Conservation (phyloP, 64 coral and sea anemone genomes). For the Actinia equina region DNA sequence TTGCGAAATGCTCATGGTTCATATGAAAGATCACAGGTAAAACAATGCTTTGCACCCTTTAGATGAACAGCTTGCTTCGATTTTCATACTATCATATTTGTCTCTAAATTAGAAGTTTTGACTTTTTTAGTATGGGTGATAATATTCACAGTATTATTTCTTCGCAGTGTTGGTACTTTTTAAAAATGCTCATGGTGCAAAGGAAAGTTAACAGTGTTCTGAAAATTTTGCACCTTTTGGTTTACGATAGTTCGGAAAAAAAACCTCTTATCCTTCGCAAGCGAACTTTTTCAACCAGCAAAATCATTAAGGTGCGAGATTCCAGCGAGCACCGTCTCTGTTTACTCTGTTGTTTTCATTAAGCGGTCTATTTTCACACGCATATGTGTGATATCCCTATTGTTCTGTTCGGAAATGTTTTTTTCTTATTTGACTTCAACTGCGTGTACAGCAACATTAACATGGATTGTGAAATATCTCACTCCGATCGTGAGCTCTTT, state of each 20-base stretch:
- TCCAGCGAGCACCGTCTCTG: neutral
- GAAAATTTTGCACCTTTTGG: constrained; percentile 13
- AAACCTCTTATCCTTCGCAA: neutral
- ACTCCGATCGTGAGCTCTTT: constrained; percentile 39
- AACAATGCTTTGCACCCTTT: neutral
- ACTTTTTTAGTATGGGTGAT: neutral
- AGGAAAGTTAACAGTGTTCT: neutral
- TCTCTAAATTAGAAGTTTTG: neutral
- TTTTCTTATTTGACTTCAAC: neutral
- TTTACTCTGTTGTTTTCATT: neutral
- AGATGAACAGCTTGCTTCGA: neutral
- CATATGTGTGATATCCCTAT: constrained; percentile 1
- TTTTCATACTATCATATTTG: neutral
- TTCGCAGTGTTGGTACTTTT: neutral
- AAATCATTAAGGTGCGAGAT: neutral
- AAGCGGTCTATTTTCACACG: neutral
- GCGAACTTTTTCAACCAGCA: neutral
- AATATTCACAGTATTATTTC: constrained; percentile 6
- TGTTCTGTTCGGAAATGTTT: neutral
- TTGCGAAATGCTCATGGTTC: neutral
- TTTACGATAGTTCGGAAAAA: neutral
- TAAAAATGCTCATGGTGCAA: neutral
- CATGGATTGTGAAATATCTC: constrained; percentile 1
- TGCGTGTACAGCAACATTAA: neutral
- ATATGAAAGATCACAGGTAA: neutral